Percentiles rank a stretch among this genome's conserved stretches.
phyloP scores from a whole-genome alignment of 1,140 invertebrate species.

The Calycopis cecrops region DNA sequence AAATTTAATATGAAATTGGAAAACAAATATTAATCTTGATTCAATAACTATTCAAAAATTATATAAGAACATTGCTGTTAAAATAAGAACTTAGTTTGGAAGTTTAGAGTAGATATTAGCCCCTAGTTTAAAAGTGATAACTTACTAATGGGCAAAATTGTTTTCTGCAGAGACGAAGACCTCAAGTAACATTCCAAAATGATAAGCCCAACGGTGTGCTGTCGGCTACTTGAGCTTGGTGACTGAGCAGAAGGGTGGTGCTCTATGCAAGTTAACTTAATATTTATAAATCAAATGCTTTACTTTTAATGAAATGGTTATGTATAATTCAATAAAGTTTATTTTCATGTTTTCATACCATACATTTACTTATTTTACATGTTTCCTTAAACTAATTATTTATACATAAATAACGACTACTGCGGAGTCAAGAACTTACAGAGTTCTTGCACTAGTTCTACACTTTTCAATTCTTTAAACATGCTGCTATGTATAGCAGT shows the following conservation, averaged over 20 bases:
- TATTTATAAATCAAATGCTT: slow-evolving; percentile 43
- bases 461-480: slow-evolving; percentile 52
- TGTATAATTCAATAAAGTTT: slow-evolving; percentile 63
- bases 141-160: slow-evolving; percentile 30
- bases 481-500: slow-evolving; percentile 34
- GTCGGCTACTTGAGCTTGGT: slow-evolving; percentile 25
- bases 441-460: slow-evolving; percentile 46
- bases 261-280: slow-evolving; percentile 24
- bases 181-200: slow-evolving; percentile 65
- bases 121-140: background rate
- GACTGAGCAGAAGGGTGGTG: slow-evolving; percentile 25
- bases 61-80: background rate
- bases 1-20: no score
- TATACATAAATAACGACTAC: background rate
- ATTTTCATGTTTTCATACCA: slow-evolving; percentile 56
- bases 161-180: slow-evolving; percentile 68
- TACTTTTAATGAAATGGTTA: slow-evolving; percentile 45
- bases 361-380: slow-evolving; percentile 32
- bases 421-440: slow-evolving; percentile 41
- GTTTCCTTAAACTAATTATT: background rate
- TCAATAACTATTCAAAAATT: no score
- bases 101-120: background rate
- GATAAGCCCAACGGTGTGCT: slow-evolving; percentile 39
- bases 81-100: background rate
- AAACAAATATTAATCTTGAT: no score